These are phyloP conservation scores for Platyrinchus mystaceus DNA, from an alignment of 2,797 vertebrate genomes.

Conservation along the genomic window DNA sequence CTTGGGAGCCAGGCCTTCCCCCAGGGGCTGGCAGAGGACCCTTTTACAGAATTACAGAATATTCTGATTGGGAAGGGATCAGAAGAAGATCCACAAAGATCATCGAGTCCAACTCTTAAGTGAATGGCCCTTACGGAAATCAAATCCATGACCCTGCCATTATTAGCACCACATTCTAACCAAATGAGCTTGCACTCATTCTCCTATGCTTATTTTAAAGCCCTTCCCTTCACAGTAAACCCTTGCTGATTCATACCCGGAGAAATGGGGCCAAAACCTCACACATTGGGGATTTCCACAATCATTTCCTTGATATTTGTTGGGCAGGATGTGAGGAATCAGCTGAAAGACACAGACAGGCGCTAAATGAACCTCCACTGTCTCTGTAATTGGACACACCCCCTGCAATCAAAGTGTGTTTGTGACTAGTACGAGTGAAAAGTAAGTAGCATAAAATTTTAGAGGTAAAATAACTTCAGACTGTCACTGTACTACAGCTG, in stretches of 20 bases:
- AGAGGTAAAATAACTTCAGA: neutral
- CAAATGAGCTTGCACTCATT: neutral
- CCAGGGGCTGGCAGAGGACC: neutral
- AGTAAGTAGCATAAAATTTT: neutral
- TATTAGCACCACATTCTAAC: neutral
- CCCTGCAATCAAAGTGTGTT: rapidly evolving
- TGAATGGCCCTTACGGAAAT: neutral
- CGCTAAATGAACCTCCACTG: neutral
- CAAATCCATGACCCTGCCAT: neutral
- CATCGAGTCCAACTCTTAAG: neutral
- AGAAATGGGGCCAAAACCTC: neutral
- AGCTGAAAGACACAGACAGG: neutral
- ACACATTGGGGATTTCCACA: neutral
- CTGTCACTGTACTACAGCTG: neutral
- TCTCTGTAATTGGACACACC: neutral
- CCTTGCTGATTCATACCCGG: neutral
- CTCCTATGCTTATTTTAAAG: rapidly evolving
- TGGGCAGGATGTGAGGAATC: neutral
- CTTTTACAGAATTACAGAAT: neutral
- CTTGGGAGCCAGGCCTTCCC: neutral
- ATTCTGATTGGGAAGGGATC: neutral
- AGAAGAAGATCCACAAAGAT: neutral
- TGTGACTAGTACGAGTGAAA: neutral
- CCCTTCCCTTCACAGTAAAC: neutral
- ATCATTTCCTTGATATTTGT: neutral